Conservation (phyloP, 2,888 invertebrate genomes). For the Dexiosoma caninum region DNA sequence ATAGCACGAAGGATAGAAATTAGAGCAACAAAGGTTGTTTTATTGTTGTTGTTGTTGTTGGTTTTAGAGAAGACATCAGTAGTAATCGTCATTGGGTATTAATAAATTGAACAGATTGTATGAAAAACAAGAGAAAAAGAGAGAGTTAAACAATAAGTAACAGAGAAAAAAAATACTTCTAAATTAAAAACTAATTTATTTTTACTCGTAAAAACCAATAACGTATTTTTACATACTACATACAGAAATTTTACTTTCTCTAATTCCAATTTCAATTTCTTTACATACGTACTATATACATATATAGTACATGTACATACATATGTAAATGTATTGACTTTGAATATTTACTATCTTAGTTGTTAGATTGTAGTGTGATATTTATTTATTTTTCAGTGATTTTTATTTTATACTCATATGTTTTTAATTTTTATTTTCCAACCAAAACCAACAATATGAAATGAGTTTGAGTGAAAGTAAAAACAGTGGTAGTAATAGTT, state of each 20-base stretch:
- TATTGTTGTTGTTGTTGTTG: slow-evolving; percentile 8
- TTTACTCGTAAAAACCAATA: slow-evolving; percentile 37
- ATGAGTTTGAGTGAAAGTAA: not conserved
- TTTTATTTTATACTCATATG: slow-evolving; percentile 23
- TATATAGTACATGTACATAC: not conserved
- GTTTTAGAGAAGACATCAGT: not conserved
- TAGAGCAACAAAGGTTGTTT: not conserved
- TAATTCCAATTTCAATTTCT: not conserved
- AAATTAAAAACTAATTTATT: slow-evolving; percentile 52
- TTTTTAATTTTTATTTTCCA: slow-evolving; percentile 46
- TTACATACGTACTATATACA: not conserved
- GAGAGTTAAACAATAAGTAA: slow-evolving; percentile 44
- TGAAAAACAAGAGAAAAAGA: slow-evolving; percentile 30
- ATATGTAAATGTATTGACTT: too few species aligned
- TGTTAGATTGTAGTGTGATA: not conserved
- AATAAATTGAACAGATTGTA: slow-evolving; percentile 53
- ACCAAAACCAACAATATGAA: not conserved
- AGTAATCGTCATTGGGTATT: slow-evolving; percentile 31
- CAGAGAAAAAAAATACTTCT: slow-evolving; percentile 3
- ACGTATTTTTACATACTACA: too few species aligned
- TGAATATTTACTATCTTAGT: not conserved
- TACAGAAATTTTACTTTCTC: slow-evolving; percentile 12
- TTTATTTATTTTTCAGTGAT: not conserved
- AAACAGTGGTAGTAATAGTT: not conserved
- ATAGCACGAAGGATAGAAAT: not conserved